A percentile compares a stretch with the other conserved stretches of the same genome.
Conservation (phyloP, 2,113 vertebrate species). For the Rhombomys opimus region DNA sequence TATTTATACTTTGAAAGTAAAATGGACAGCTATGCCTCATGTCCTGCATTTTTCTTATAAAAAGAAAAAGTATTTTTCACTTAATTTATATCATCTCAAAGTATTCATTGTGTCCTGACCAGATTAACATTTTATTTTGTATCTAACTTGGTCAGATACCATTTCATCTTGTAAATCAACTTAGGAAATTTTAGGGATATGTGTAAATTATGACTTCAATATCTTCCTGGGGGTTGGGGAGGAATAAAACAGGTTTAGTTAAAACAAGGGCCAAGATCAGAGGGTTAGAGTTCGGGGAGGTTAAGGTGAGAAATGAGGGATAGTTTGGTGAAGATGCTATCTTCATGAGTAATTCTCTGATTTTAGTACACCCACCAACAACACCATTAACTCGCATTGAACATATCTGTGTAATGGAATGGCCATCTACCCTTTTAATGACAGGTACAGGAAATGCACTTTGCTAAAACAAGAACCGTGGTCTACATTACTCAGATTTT, state of each 20-base stretch:
- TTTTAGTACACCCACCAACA: neutral
- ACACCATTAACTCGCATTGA: neutral
- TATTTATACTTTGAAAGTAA: neutral
- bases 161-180: neutral
- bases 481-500: neutral
- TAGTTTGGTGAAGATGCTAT: neutral
- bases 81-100: neutral
- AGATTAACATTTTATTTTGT: neutral
- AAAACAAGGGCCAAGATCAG: neutral
- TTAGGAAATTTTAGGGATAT: neutral
- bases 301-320: neutral
- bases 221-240: rapidly evolving
- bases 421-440: neutral
- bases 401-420: neutral
- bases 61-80: neutral
- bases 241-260: neutral
- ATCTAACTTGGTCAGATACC: neutral
- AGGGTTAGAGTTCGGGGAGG: rapidly evolving
- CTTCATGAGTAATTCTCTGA: neutral
- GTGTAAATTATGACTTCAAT: neutral
- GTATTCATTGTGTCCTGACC: neutral
- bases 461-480: neutral
- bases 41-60: neutral
- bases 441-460: neutral
- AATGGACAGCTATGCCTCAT: neutral